Conservation (phyloP, 2,113 vertebrate genomes). For the Ornithorhynchus anatinus region DNA sequence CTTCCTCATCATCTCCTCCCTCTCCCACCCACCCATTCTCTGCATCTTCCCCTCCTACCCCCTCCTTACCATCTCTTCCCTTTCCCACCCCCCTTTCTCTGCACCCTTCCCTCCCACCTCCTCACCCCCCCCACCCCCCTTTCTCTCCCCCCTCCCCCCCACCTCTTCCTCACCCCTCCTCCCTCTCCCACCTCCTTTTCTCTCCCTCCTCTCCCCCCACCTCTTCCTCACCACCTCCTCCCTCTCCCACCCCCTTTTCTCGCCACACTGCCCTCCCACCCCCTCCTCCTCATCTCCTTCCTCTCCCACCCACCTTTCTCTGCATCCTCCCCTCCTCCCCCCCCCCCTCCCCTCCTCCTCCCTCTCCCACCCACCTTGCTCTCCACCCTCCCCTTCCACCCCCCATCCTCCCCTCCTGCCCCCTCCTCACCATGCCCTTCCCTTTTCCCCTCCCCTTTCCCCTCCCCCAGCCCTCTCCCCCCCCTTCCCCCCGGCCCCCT, state of each 20-base stretch:
- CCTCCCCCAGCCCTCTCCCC: neutral
- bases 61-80: neutral
- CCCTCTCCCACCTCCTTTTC: neutral
- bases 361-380: neutral
- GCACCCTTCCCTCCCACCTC: neutral
- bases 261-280: neutral
- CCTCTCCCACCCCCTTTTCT: neutral
- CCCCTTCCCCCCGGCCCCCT: neutral
- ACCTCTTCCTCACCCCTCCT: neutral
- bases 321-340: neutral
- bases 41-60: neutral
- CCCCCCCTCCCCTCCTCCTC: neutral
- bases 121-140: neutral
- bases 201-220: neutral
- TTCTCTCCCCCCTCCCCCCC: neutral
- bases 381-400: neutral
- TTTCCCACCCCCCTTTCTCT: neutral
- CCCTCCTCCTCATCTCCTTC: neutral
- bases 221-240: neutral
- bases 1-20: neutral
- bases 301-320: too few species aligned
- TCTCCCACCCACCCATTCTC: neutral
- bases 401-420: neutral
- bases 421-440: neutral
- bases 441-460: neutral